Evolutionary conservation across 2,113 vertebrate genomes (phyloP).

Genomic region (Lamprotornis superbus): DNA sequence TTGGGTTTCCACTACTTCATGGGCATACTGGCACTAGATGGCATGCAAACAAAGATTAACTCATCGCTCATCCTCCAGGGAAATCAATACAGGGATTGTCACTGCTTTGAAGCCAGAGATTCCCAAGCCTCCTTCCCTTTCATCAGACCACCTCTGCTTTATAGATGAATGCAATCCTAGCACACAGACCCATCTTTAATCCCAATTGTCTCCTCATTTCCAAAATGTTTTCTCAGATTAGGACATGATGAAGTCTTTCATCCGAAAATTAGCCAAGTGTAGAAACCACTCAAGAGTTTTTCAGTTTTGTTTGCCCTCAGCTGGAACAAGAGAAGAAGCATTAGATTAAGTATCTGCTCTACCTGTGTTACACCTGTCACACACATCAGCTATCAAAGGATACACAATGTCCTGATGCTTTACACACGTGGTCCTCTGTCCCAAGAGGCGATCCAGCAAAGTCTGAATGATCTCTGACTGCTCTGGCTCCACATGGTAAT

Average conservation of each 20-base stretch:
- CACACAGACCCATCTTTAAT: background rate
- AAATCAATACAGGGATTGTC: background rate
- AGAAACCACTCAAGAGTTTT: background rate
- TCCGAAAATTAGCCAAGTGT: background rate
- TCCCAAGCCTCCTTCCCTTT: background rate
- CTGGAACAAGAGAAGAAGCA: background rate
- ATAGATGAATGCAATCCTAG: background rate
- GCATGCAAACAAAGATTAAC: background rate
- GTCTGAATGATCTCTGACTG: slow-evolving; percentile 32
- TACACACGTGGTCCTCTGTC: background rate
- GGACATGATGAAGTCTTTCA: background rate
- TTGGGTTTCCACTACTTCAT: background rate
- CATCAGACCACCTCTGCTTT: background rate
- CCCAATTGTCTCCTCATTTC: background rate
- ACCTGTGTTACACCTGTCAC: background rate
- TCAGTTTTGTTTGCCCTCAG: background rate
- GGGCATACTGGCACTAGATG: background rate
- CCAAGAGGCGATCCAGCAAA: slow-evolving; percentile 58
- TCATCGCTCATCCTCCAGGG: background rate
- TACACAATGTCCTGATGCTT: slow-evolving; percentile 70
- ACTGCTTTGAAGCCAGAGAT: background rate
- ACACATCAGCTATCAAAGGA: slow-evolving; percentile 49
- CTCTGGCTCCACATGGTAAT: slow-evolving; percentile 30
- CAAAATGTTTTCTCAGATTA: background rate
- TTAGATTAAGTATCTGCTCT: background rate